Evolutionary conservation across 64 coral and sea anemone genomes (phyloP).

Genomic region (Trachythela sp.): DNA sequence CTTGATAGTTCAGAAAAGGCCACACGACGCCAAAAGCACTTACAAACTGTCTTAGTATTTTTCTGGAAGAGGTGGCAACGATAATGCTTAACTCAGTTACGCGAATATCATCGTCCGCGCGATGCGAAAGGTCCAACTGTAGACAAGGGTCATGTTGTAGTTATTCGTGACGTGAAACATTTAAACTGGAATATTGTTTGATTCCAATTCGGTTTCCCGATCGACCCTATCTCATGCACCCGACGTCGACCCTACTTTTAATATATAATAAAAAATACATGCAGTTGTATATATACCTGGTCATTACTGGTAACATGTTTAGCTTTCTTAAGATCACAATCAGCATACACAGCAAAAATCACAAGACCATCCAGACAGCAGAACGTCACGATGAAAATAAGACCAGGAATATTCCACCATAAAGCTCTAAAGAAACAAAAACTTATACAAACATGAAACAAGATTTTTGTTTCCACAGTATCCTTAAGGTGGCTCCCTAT

Average conservation of each 20-base stretch:
- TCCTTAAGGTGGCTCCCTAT: no score
- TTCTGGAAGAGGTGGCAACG: background rate
- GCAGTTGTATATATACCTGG: constrained; percentile 41
- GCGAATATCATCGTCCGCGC: constrained; percentile 1
- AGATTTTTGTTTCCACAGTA: no score
- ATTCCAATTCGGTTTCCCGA: no score
- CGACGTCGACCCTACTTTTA: no score
- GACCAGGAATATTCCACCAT: constrained; percentile 75
- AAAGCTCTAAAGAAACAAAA: constrained; percentile 61
- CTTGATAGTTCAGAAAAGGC: background rate
- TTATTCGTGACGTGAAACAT: background rate
- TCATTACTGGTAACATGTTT: constrained; percentile 77
- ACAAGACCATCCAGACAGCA: constrained; percentile 81
- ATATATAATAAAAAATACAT: no score
- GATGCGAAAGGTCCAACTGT: no score
- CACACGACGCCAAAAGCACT: background rate
- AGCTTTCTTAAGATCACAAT: constrained; percentile 50
- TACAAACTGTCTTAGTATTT: background rate
- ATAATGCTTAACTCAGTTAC: background rate
- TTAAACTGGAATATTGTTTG: background rate
- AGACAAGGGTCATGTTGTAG: background rate
- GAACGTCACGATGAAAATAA: constrained; percentile 72
- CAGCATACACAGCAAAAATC: constrained; percentile 76
- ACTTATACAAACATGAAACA: no score
- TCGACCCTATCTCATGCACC: no score